Evolutionary conservation across 2,888 invertebrate genomes (phyloP).

Genomic region (Mesoligia furuncula): DNA sequence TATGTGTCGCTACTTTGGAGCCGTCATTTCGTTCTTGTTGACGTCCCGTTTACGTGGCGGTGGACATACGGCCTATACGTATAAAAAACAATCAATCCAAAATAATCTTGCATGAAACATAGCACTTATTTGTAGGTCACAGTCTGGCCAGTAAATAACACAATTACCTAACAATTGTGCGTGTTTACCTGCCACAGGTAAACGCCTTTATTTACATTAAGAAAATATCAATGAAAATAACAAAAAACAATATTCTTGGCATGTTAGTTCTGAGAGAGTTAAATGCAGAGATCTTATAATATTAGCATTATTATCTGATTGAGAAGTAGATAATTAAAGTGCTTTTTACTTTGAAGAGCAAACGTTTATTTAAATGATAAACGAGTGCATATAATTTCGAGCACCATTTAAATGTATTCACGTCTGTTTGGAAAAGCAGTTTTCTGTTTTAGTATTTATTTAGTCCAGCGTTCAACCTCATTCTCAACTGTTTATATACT

Average conservation of each 20-base stretch:
- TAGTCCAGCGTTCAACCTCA: slow-evolving; percentile 5
- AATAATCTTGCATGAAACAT: neutral
- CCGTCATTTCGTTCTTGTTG: too few relatives aligned
- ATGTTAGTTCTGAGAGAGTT: neutral
- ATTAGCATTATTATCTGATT: neutral
- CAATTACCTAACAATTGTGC: slow-evolving; percentile 1
- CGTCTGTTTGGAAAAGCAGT: neutral
- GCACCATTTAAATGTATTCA: slow-evolving; percentile 11
- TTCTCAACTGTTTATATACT: slow-evolving; percentile 19
- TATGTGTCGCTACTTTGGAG: too few relatives aligned
- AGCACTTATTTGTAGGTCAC: neutral
- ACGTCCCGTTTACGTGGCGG: too few relatives aligned
- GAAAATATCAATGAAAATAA: neutral
- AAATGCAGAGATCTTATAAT: neutral
- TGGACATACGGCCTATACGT: too few relatives aligned
- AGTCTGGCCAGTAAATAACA: slow-evolving; percentile 3
- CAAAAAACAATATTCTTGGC: neutral
- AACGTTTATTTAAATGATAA: slow-evolving; percentile 9
- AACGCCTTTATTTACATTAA: neutral
- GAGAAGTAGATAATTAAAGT: neutral
- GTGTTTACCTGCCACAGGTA: neutral
- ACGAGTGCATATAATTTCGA: neutral
- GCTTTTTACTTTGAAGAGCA: neutral
- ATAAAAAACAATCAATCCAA: neutral
- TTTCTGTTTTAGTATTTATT: slow-evolving; percentile 22